phyloP scores from a whole-genome alignment of 2,113 vertebrate species.

The Eonycteris spelaea region DNA sequence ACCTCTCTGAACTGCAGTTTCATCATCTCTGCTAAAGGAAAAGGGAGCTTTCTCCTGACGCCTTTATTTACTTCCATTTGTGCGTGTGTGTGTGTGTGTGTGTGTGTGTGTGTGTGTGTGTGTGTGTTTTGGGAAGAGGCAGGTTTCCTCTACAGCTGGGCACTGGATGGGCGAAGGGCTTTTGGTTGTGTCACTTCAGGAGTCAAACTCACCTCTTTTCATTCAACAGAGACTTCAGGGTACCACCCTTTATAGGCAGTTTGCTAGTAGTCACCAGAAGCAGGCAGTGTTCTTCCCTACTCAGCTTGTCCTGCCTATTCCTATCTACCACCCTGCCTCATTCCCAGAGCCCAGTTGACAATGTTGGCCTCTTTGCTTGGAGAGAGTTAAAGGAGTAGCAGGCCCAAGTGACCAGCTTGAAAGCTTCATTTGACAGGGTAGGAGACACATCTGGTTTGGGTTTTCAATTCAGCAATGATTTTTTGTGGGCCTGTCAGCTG shows the following conservation, averaged over 20 bases:
- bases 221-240: not conserved
- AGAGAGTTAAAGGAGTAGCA: not conserved
- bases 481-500: constrained; percentile 66
- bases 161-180: not conserved
- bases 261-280: not conserved
- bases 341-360: constrained; percentile 26
- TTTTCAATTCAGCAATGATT: constrained; percentile 72
- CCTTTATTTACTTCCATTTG: not conserved
- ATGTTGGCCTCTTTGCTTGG: not conserved
- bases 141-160: not conserved
- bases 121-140: not conserved
- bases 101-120: not conserved
- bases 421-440: constrained; percentile 65
- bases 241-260: not conserved
- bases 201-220: not conserved
- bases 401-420: constrained; percentile 56
- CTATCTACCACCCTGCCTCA: not conserved
- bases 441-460: constrained; percentile 72
- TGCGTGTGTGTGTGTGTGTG: not conserved
- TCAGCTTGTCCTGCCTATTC: not conserved
- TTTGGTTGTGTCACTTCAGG: not conserved
- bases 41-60: not conserved
- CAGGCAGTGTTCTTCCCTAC: not conserved
- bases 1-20: not conserved
- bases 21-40: not conserved